Conservation (phyloP, 2,888 invertebrate genomes). For the Hermodice carunculata region DNA sequence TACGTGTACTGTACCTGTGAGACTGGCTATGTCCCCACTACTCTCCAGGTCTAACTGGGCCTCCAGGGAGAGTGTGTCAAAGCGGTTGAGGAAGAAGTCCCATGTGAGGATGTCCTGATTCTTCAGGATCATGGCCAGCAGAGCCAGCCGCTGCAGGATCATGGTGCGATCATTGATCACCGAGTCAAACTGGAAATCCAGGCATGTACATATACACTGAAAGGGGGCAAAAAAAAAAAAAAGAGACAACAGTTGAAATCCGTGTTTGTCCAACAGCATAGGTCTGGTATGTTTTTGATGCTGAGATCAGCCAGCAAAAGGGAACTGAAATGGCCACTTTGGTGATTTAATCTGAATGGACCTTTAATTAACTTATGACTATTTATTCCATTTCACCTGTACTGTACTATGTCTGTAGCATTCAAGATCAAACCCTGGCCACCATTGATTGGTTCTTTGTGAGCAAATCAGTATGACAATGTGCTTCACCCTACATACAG, state of each 20-base stretch:
- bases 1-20: too few relatives aligned
- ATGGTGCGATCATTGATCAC: constrained; percentile 97
- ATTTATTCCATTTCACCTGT: neutral
- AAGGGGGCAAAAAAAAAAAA: constrained; percentile 11
- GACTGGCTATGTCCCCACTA: constrained; percentile 83
- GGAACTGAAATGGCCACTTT: too few relatives aligned
- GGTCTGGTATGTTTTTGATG: neutral
- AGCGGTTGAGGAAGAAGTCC: constrained; percentile 97
- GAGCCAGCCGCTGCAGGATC: constrained; percentile 94
- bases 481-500: too few relatives aligned
- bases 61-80: constrained; percentile 95
- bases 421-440: too few relatives aligned
- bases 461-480: too few relatives aligned
- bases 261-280: neutral
- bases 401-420: neutral
- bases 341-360: neutral
- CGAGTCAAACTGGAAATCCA: constrained; percentile 98
- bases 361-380: neutral
- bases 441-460: too few relatives aligned
- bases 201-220: constrained; percentile 85
- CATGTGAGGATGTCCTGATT: constrained; percentile 92
- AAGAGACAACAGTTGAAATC: neutral
- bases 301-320: too few relatives aligned
- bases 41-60: constrained; percentile 86
- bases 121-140: constrained; percentile 90